phyloP scores from a whole-genome alignment of 2,797 vertebrate species.

The Simalia tracyae region DNA sequence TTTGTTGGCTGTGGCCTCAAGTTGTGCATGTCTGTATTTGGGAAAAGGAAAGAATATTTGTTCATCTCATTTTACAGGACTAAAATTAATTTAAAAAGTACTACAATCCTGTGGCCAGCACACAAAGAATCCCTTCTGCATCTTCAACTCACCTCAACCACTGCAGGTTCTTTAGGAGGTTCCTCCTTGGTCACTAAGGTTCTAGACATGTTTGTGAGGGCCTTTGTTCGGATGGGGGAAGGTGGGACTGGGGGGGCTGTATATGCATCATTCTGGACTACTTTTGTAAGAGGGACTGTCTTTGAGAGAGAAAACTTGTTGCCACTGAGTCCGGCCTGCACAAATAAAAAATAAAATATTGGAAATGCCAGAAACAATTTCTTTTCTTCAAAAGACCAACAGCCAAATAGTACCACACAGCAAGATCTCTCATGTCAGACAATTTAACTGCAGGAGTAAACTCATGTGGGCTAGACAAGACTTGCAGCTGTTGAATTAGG shows the following conservation, averaged over 20 bases:
- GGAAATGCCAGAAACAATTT: background rate
- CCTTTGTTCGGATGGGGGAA: conserved; percentile 70
- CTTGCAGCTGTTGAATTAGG: conserved; percentile 3
- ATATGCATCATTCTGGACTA: conserved; percentile 95
- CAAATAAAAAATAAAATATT: conserved; percentile 33
- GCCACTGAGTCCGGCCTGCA: conserved; percentile 76
- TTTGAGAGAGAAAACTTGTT: conserved; percentile 84
- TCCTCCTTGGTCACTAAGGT: conserved; percentile 86
- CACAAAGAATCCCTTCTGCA: background rate
- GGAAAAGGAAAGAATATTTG: background rate
- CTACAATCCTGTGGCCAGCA: background rate
- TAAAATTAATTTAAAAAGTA: background rate
- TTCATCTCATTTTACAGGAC: background rate
- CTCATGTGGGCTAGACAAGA: background rate
- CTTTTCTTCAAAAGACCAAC: background rate
- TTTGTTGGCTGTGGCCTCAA: background rate
- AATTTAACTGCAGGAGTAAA: background rate
- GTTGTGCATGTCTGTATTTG: background rate
- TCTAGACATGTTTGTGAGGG: conserved; percentile 84
- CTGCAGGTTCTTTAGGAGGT: conserved; percentile 65
- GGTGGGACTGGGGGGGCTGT: conserved; percentile 78
- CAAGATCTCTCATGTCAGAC: background rate
- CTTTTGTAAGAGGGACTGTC: conserved; percentile 88
- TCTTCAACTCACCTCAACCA: conserved; percentile 72
- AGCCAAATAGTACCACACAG: background rate